These are phyloP conservation scores for Entosphenus tridentatus DNA, from an alignment of 2,113 vertebrate genomes.

Conservation along the genomic window DNA sequence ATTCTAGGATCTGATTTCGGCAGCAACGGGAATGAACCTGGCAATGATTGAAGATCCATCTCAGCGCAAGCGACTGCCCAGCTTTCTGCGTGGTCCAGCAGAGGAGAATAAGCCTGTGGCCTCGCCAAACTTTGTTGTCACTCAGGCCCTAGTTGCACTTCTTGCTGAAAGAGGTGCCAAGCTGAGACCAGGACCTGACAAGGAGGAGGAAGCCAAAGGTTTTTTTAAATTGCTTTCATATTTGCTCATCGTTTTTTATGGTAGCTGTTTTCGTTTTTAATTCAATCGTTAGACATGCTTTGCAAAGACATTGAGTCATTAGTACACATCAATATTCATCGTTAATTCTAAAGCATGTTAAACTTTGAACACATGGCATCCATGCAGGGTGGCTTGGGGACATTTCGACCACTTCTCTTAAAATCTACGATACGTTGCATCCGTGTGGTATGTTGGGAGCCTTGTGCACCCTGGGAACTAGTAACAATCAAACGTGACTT, in stretches of 20 bases:
- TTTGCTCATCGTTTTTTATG: background rate
- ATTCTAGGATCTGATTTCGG: conserved; percentile 76
- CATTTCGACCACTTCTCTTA: no score
- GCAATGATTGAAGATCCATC: conserved; percentile 86
- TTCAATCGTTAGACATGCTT: background rate
- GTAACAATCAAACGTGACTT: no score
- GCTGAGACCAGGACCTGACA: conserved; percentile 61
- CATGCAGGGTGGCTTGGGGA: no score
- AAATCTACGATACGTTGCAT: no score
- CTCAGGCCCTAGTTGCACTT: conserved; percentile 77
- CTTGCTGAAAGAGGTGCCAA: conserved; percentile 80
- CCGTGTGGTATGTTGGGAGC: no score
- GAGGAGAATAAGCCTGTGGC: conserved; percentile 93
- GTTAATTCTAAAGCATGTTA: no score
- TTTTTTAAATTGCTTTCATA: background rate
- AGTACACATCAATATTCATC: no score
- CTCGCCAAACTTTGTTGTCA: conserved; percentile 88
- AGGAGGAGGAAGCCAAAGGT: conserved; percentile 27
- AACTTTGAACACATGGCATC: no score
- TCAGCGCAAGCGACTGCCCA: conserved; percentile 80
- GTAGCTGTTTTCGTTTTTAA: background rate
- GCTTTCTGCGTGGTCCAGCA: conserved; percentile 68
- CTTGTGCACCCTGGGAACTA: no score
- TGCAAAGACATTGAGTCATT: background rate
- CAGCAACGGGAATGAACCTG: conserved; percentile 82